These are phyloP conservation scores for Lagria hirta DNA, from an alignment of 2,888 invertebrate genomes.

Conservation along the genomic window DNA sequence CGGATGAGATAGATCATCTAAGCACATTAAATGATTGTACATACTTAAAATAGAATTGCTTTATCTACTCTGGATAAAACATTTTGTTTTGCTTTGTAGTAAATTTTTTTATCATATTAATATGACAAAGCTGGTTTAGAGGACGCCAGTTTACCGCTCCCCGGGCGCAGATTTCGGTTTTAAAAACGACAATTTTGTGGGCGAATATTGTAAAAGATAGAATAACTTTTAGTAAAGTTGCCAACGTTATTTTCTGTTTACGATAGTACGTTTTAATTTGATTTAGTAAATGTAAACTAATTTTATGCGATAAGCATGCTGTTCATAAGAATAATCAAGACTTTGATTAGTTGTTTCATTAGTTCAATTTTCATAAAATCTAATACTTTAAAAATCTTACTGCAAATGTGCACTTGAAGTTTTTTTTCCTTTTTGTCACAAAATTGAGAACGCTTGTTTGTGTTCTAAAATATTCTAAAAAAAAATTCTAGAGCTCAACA, in stretches of 20 bases:
- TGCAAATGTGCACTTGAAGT: too few relatives aligned
- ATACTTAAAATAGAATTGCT: constrained; percentile 14
- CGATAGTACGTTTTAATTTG: not conserved
- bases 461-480: too few relatives aligned
- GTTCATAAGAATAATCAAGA: too few relatives aligned
- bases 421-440: too few relatives aligned
- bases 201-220: constrained; percentile 16
- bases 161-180: constrained; percentile 6
- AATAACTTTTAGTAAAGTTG: constrained; percentile 7
- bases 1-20: constrained; percentile 16
- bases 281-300: too few relatives aligned
- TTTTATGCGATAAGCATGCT: too few relatives aligned
- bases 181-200: constrained; percentile 10
- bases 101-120: constrained; percentile 11
- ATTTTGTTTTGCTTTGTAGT: constrained; percentile 14
- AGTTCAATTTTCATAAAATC: too few relatives aligned
- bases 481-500: too few relatives aligned
- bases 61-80: constrained; percentile 13
- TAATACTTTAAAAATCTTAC: too few relatives aligned
- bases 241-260: constrained; percentile 2
- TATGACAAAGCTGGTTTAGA: constrained; percentile 6
- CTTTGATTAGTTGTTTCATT: too few relatives aligned
- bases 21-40: constrained; percentile 16
- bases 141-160: constrained; percentile 4
- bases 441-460: too few relatives aligned